Evolutionary conservation across 2,888 invertebrate genomes (phyloP), one percentile per base, ranked within the genome.

Genomic region (Volucella inflata): DNA sequence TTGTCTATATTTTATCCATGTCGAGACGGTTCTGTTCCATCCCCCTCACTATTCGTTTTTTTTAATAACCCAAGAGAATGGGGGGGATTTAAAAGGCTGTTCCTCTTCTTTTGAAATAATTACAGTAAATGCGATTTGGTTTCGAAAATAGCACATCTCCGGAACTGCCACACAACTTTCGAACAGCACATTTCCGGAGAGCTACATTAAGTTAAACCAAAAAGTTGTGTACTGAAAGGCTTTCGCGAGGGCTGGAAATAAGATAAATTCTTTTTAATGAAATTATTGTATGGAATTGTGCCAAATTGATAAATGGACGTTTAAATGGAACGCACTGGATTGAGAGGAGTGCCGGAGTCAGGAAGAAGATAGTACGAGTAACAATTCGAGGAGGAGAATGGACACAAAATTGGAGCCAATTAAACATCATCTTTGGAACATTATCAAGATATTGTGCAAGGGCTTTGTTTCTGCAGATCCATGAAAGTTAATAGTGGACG

Each of bases 371-470:
- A 71, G 16, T 8, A 17, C 1, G n/a, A 44, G 44, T 46, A 36
- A 40, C 40, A 74, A 53, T 30, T 16, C 9, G 14, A 70, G 70
- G 8, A 70, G 46, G n/a, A 16, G 36, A 30, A n/a, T 38, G 76
- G 44, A 75, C 44, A 55, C 59, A 70, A 75, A 75, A 84, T 79
- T 84, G 79, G 71, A 84, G 84, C 84, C 84, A 84, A 84, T 84
- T 84, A 84, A 76, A 80, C 71, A 84, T 80, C 80, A 79, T 84
- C 84, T 79, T 80, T 84, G 84, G 80, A 84, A 84, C 75, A 84
- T 80, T 84, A 84, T 84, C 84, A 80, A 80, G 80, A 75, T 70
- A 75, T 79, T 64, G 70, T 79, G 67, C 38, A 68, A 16, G 16
- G 36, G 51, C 44, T 51, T 53, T 67, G 42, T 21, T 21, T 21